Evolutionary conservation across 2,113 vertebrate genomes (phyloP), one percentile per base, ranked within the genome.

Genomic region (Ariopsis seemanni): DNA sequence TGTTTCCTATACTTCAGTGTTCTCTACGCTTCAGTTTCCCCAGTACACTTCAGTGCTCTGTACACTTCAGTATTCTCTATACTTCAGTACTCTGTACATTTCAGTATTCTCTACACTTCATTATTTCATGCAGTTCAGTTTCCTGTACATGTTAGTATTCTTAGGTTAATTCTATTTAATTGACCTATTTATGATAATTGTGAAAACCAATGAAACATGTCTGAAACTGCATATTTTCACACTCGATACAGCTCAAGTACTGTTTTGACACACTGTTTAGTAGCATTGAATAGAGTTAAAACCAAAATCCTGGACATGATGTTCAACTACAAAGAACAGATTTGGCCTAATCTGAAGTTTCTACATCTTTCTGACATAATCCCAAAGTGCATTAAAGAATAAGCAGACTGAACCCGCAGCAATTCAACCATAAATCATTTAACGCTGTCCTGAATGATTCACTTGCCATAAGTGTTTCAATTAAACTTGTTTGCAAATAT

Each of bases 151-250:
- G 42, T 42, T 42, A 42, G 42, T 42, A 42, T 42, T 42, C 42
- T 42, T 42, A 42, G 42, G 42, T 42, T 42, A 42, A 42, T 42
- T 42, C 42, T 42, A 42, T 42, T 42, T 3, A 42, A 42, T 42
- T 42, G 42, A 42, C 42, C 42, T 4, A 42, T 42, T 42, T 42
- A 42, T 42, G 42, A 42, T 4, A 42, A 79, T 90, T 81, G 18
- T 74, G 71, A 88, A 91, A 90, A 57, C 11, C 27, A 7, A 79
- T 79, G n/a, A 30, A 79, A n/a, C 53, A 48, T 42, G 78, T 57
- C 27, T 34, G 7, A 30, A 1, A 30, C 1, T 55, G 55, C 74
- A 52, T 50, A 22, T 63, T 5, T 74, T 50, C 30, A 80, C 14
- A 57, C 11, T 11, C 57, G 52, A 7, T 57, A 10, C n/a, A 9